Percentiles rank a stretch among this genome's conserved stretches.
Conservation (phyloP, 1,140 invertebrate genomes). For the Chelonus insularis region DNA sequence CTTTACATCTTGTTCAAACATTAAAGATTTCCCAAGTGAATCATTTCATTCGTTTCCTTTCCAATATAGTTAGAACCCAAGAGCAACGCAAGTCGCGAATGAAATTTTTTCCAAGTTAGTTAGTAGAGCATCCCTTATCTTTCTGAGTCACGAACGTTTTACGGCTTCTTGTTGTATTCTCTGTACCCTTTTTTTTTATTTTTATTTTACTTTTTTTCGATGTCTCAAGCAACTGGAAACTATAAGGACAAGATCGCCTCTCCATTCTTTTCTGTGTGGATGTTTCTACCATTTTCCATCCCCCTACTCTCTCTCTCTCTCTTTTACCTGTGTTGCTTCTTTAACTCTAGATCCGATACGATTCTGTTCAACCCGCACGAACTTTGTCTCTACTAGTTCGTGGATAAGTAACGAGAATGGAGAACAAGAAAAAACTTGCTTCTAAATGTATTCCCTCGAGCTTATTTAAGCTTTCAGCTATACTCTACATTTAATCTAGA, state of each 20-base stretch:
- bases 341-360: conserved; percentile 17
- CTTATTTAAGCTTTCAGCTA: too few species aligned
- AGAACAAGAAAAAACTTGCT: too few species aligned
- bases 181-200: not conserved
- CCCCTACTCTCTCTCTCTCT: not conserved
- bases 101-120: conserved; percentile 1
- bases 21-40: conserved; percentile 7
- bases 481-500: too few species aligned
- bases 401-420: not conserved
- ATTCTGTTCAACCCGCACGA: conserved; percentile 15
- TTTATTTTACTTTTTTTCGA: not conserved
- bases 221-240: not conserved
- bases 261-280: conserved; percentile 1
- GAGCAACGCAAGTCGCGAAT: not conserved
- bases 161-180: not conserved
- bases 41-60: not conserved
- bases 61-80: not conserved
- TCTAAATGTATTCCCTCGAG: too few species aligned
- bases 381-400: conserved; percentile 17
- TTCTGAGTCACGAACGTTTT: not conserved
- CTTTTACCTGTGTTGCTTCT: too few species aligned
- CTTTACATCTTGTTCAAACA: not conserved
- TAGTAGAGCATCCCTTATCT: conserved; percentile 4
- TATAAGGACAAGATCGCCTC: not conserved
- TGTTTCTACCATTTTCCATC: not conserved